A percentile compares a stretch with the other conserved stretches of the same genome.
These are phyloP conservation scores for Ceraclea dissimilis DNA, from an alignment of 2,888 invertebrate species.

Conservation along the genomic window DNA sequence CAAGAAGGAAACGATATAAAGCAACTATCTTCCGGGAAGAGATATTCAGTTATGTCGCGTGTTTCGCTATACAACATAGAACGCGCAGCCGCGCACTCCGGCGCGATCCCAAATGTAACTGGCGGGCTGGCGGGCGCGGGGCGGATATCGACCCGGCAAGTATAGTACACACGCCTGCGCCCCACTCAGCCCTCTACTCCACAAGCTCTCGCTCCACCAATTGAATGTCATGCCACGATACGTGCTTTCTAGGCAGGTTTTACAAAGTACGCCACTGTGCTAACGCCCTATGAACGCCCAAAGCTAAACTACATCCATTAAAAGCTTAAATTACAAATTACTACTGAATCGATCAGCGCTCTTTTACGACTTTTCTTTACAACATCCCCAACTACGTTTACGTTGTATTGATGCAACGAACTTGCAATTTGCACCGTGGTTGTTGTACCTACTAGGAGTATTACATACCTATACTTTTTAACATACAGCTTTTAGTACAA, in stretches of 20 bases:
- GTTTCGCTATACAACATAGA: slow-evolving; percentile 2
- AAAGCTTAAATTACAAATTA: too few species aligned
- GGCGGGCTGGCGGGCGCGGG: slow-evolving; percentile 19
- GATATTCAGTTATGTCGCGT: slow-evolving; percentile 6
- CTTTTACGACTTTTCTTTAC: too few species aligned
- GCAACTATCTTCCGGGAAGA: neutral
- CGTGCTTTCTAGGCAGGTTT: neutral
- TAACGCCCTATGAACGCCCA: too few species aligned
- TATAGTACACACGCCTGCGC: slow-evolving; percentile 17
- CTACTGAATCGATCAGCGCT: too few species aligned
- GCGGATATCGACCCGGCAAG: slow-evolving; percentile 17
- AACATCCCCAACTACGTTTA: too few species aligned
- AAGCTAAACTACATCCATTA: too few species aligned
- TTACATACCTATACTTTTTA: too few species aligned
- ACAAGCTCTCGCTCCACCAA: slow-evolving; percentile 4
- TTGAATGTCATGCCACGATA: too few species aligned
- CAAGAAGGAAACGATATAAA: neutral
- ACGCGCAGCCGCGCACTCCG: slow-evolving; percentile 20
- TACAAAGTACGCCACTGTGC: neutral
- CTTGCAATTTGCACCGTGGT: too few species aligned
- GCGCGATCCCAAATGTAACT: slow-evolving; percentile 20
- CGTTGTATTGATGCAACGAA: too few species aligned
- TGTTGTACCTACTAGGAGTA: too few species aligned
- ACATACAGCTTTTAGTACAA: too few species aligned
- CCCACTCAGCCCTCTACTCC: slow-evolving; percentile 7